phyloP scores from a whole-genome alignment of 2,797 vertebrate genomes.

The Macroramphosus scolopax region DNA sequence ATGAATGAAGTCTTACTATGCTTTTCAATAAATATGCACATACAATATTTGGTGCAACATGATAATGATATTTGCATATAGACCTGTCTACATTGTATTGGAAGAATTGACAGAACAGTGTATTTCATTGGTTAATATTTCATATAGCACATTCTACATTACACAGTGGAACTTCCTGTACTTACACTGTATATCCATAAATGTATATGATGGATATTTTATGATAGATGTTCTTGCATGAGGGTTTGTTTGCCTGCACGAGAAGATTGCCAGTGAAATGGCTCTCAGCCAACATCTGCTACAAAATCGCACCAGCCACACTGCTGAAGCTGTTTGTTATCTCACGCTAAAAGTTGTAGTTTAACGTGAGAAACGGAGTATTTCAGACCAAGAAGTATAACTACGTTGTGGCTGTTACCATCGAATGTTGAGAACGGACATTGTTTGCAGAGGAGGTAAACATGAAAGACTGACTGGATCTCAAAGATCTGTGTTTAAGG shows the following conservation, averaged over 20 bases:
- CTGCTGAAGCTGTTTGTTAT: slow-evolving; percentile 1
- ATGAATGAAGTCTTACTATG: slow-evolving; percentile 8
- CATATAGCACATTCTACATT: too few species aligned
- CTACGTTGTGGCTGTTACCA: slow-evolving; percentile 2
- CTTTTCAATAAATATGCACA: neutral
- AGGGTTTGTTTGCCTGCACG: too few species aligned
- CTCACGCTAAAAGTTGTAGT: slow-evolving; percentile 2
- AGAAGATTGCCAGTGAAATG: slow-evolving; percentile 6
- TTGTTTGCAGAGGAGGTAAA: slow-evolving; percentile 7
- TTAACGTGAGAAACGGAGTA: neutral
- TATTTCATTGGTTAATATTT: too few species aligned
- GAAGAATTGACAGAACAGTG: too few species aligned
- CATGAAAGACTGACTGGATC: slow-evolving; percentile 32
- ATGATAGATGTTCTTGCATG: too few species aligned
- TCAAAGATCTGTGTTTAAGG: slow-evolving; percentile 35
- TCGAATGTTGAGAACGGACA: slow-evolving; percentile 1
- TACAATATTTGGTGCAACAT: neutral
- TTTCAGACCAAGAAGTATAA: too few species aligned
- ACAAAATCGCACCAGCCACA: slow-evolving; percentile 4
- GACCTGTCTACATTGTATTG: too few species aligned
- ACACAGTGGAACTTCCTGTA: too few species aligned
- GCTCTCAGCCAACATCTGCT: slow-evolving; percentile 23
- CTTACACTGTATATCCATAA: neutral
- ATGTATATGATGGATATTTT: neutral
- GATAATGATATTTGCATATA: too few species aligned